These are phyloP conservation scores for Fukomys damarensis DNA, from an alignment of 2,113 vertebrate species.

Conservation along the genomic window DNA sequence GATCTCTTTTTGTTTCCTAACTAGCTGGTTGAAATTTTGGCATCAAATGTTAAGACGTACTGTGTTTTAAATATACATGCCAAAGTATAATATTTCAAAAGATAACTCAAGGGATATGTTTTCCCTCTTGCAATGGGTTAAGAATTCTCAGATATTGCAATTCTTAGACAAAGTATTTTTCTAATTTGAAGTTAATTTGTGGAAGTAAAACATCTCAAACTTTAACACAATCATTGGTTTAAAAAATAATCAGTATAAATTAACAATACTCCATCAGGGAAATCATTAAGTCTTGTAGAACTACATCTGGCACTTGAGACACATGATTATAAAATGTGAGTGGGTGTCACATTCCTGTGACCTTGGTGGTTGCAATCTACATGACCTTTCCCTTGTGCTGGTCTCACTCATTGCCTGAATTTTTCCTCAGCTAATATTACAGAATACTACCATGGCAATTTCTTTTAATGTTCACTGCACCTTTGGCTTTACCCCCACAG, in stretches of 20 bases:
- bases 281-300: neutral
- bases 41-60: neutral
- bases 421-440: neutral
- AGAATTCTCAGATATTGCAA: neutral
- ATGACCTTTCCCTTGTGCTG: neutral
- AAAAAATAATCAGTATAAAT: neutral
- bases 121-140: neutral
- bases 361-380: neutral
- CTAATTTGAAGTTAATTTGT: neutral
- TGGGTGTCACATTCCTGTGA: neutral
- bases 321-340: neutral
- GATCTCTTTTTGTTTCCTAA: neutral
- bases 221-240: neutral
- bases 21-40: neutral
- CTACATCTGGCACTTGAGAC: neutral
- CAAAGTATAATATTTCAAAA: neutral
- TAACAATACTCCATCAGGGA: neutral
- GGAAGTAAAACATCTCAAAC: neutral
- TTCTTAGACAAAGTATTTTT: neutral
- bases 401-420: neutral
- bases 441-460: neutral
- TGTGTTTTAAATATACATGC: neutral
- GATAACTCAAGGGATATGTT: neutral
- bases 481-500: neutral
- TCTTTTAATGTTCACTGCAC: neutral